Base-by-base conservation (phyloP, 2,113 vertebrate species). In the Mola mola region DNA sequence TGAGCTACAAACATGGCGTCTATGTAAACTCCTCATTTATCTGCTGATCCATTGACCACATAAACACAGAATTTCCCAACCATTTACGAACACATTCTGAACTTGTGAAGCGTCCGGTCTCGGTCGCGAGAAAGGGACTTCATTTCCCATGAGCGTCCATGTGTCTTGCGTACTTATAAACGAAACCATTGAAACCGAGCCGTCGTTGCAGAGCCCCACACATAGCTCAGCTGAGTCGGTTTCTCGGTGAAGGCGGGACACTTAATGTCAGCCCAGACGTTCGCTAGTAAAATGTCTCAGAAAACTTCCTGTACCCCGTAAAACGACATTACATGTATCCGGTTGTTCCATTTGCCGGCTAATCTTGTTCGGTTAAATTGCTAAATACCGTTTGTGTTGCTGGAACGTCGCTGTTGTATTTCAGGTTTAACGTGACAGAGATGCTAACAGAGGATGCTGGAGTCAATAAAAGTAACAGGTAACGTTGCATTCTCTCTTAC, bases 401-500 rank as follows among this genome's bases (percentile, higher is more conserved):
- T 42, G 4, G 19, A 10, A 10, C 21, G 29, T 2, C 26, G 17
- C 28, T 5, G 42, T 17, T 2, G 6, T 29, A 2, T 48, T 24
- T 5, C n/a, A n/a, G n/a, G n/a, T n/a, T n/a, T n/a, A n/a, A n/a
- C n/a, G n/a, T n/a, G n/a, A 33, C n/a, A 43, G 15, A 24, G 4
- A 25, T 3, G 3, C 36, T 2, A 2, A 42, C 44, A 42, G 46
- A 79, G 37, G 43, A 91, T 90, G 88, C 80, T 90, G 65, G 83
- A 90, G 59, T 88, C 87, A 4, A 91, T 89, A 37, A 68, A 88
- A 58, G 87, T 90, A 0, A 92, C 81, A 75, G 90, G 91, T 92
- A 82, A 72, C 15, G 22, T 24, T 25, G 16, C 17, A 29, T 29
- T 29, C 9, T 29, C 6, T 29, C 28, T 9, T 7, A 29, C 9